A percentile compares a stretch with the other conserved stretches of the same genome.
Conservation (phyloP, 92 coral and sea anemone species). For the Actinostola sp. region DNA sequence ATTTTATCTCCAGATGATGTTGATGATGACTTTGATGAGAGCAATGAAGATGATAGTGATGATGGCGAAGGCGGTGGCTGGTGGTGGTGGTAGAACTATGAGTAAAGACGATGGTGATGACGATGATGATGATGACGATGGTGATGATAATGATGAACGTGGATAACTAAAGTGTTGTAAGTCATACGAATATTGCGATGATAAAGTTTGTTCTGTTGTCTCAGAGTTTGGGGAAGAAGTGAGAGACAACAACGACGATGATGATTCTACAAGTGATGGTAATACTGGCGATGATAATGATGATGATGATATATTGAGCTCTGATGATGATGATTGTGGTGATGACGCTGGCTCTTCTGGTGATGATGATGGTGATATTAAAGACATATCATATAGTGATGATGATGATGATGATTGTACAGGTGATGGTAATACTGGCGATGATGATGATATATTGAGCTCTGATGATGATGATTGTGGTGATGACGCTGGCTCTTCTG, state of each 20-base stretch:
- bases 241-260: no score
- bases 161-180: no score
- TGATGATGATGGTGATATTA: neutral
- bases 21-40: constrained; percentile 4
- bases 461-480: neutral
- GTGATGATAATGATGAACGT: neutral
- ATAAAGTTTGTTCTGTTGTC: no score
- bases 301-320: neutral
- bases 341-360: neutral
- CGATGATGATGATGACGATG: constrained; percentile 7
- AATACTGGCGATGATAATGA: neutral
- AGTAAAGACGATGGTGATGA: neutral
- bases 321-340: constrained; percentile 2
- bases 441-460: neutral
- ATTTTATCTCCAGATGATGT: neutral
- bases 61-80: constrained; percentile 2
- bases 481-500: neutral
- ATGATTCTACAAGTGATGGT: neutral
- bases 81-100: neutral
- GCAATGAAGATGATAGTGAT: neutral
- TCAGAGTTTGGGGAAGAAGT: no score
- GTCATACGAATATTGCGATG: no score
- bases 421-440: neutral
- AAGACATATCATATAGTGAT: no score
- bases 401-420: neutral